These are phyloP conservation scores for Acanthornis magna DNA, from an alignment of 2,797 vertebrate genomes.

Conservation along the genomic window DNA sequence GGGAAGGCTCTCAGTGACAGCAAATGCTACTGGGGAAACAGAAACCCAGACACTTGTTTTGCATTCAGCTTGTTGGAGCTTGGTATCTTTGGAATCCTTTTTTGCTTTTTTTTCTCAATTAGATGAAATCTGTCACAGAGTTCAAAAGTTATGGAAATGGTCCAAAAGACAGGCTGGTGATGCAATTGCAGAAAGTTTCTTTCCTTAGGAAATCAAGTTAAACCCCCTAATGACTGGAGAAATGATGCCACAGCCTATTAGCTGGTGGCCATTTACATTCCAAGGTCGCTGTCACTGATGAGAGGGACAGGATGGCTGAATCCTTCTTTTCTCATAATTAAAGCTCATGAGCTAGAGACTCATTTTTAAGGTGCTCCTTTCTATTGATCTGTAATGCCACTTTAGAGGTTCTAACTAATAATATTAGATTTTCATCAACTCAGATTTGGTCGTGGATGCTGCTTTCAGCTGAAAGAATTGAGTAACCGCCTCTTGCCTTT, in stretches of 20 bases:
- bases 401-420: not conserved
- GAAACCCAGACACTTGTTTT: not conserved
- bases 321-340: not conserved
- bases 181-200: not conserved
- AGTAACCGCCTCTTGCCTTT: conserved; percentile 7
- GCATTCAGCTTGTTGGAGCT: not conserved
- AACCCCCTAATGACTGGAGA: not conserved
- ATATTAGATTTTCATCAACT: conserved; percentile 1
- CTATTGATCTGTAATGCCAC: not conserved
- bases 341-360: not conserved
- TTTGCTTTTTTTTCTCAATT: not conserved
- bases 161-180: not conserved
- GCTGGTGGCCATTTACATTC: not conserved
- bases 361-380: not conserved
- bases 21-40: not conserved
- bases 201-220: not conserved
- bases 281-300: not conserved
- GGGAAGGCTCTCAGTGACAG: not conserved
- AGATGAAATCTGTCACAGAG: not conserved
- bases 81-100: not conserved
- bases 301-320: not conserved
- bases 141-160: not conserved
- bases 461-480: not conserved
- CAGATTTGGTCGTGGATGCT: not conserved
- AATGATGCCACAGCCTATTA: not conserved